Evolutionary conservation across 2,888 invertebrate genomes (phyloP), one percentile per base, ranked within the genome.

Genomic region (Lasioglossum lativentre): DNA sequence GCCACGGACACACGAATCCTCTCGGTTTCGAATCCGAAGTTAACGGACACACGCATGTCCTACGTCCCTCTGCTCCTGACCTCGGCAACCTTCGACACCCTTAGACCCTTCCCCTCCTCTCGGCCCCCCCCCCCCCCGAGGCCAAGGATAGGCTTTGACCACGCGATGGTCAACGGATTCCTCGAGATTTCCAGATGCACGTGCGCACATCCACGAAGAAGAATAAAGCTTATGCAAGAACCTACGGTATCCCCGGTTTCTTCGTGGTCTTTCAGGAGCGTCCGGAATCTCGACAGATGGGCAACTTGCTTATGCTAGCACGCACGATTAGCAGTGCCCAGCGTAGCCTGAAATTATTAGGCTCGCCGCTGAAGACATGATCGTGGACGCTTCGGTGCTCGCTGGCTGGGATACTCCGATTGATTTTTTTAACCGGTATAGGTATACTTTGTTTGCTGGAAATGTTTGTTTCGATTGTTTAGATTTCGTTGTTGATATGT

Each of bases 31-130:
- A 56, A 14, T 71, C n/a, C 63, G 45, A 74, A 59, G 78, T 42
- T n/a, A 73, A 74, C 59, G 30, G 76, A 74, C 70, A 78, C 56
- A 63, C 72, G 75, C 63, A 79, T 66, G 38, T 30, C 23, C 63
- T 30, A 16, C 19, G 16, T 63, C 30, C 63, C 12, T 34, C 30
- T 30, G 78, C 77, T 86, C 86, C 83, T 86, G 83, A 86, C 82
- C 83, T 86, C 82, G 80, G 74, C 71, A 82, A 86, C 81, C 84
- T 78, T 72, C 77, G 59, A 70, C 75, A 76, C 34, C 68, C 78
- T 76, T 68, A 81, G 71, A 77, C 70, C 75, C 72, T 72, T 56
- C 82, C 78, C 70, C 30, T 63, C 6, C 19, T 63, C 19, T 16
- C 8, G 6, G 19, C 19, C 19, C 0, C 8, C n/a, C n/a, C n/a